Evolutionary conservation across 2,113 vertebrate genomes (phyloP).

Genomic region (Epinephelus moara): DNA sequence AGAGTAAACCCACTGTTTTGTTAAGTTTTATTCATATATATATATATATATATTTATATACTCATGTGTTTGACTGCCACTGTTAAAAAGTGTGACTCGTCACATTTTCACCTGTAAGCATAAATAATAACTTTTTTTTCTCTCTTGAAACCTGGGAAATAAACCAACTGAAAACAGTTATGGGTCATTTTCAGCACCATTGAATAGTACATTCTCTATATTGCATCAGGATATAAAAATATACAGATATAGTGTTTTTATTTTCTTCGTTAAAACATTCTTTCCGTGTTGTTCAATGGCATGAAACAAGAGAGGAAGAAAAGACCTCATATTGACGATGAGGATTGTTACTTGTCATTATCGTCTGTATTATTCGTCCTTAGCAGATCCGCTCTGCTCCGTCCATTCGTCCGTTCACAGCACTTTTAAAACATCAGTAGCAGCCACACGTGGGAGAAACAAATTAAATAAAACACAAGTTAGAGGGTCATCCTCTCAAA

Average conservation of each 20-base stretch:
- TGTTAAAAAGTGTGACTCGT: slow-evolving; percentile 82
- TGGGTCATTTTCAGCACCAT: slow-evolving; percentile 87
- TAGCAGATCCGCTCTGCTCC: slow-evolving; percentile 37
- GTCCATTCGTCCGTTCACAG: slow-evolving; percentile 80
- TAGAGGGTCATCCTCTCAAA: slow-evolving; percentile 52
- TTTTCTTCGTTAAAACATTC: slow-evolving; percentile 82
- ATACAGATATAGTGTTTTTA: slow-evolving; percentile 83
- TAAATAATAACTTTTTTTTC: slow-evolving; percentile 83
- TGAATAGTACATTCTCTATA: slow-evolving; percentile 88
- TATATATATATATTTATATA: slow-evolving; percentile 62
- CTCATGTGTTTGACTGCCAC: slow-evolving; percentile 78
- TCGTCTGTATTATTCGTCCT: slow-evolving; percentile 40
- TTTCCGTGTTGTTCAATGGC: slow-evolving; percentile 86
- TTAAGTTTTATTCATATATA: slow-evolving; percentile 75
- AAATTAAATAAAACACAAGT: slow-evolving; percentile 61
- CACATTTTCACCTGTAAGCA: slow-evolving; percentile 81
- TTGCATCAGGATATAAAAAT: slow-evolving; percentile 90
- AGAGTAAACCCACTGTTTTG: slow-evolving; percentile 67
- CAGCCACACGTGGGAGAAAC: slow-evolving; percentile 76
- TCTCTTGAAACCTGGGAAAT: slow-evolving; percentile 81
- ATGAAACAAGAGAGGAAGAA: slow-evolving; percentile 84
- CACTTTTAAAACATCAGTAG: slow-evolving; percentile 82
- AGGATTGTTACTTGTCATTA: slow-evolving; percentile 50
- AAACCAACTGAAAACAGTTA: slow-evolving; percentile 86
- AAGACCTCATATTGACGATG: slow-evolving; percentile 68